These are phyloP conservation scores for Cosmia trapezina DNA, from an alignment of 2,888 invertebrate species.

Conservation along the genomic window DNA sequence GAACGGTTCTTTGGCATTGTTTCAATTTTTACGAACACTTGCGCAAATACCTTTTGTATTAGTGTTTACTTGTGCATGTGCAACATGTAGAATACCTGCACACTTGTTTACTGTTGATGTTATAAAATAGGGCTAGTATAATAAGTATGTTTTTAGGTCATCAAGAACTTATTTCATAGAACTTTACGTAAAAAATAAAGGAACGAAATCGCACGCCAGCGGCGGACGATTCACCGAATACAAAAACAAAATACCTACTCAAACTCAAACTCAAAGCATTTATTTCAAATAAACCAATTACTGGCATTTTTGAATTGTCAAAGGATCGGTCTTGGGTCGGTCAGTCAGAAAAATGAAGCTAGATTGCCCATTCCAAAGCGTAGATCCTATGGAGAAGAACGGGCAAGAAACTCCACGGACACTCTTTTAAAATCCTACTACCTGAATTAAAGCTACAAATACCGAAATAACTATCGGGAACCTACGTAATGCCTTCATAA, in stretches of 20 bases:
- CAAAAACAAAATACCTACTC: conserved; percentile 4
- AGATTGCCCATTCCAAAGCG: no score
- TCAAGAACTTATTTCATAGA: background rate
- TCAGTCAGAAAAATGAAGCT: no score
- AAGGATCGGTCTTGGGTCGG: no score
- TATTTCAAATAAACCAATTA: no score
- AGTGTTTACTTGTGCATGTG: conserved; percentile 16
- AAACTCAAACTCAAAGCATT: no score
- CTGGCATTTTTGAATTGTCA: no score
- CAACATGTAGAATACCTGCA: background rate
- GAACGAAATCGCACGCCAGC: background rate
- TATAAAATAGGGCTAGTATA: background rate
- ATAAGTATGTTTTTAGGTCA: background rate
- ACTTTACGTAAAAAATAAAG: background rate
- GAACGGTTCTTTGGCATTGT: conserved; percentile 77
- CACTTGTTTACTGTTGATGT: background rate
- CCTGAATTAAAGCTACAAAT: background rate
- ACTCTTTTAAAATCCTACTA: no score
- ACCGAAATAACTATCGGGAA: conserved; percentile 13
- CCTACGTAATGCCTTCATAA: conserved; percentile 24
- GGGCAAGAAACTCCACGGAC: no score
- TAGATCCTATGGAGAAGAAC: no score
- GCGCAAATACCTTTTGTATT: conserved; percentile 50
- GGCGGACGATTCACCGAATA: conserved; percentile 9
- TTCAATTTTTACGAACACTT: conserved; percentile 63